A percentile compares a stretch with the other conserved stretches of the same genome.
Evolutionary conservation across 2,113 vertebrate species (phyloP).

Genomic region (Hemiprocne comata): DNA sequence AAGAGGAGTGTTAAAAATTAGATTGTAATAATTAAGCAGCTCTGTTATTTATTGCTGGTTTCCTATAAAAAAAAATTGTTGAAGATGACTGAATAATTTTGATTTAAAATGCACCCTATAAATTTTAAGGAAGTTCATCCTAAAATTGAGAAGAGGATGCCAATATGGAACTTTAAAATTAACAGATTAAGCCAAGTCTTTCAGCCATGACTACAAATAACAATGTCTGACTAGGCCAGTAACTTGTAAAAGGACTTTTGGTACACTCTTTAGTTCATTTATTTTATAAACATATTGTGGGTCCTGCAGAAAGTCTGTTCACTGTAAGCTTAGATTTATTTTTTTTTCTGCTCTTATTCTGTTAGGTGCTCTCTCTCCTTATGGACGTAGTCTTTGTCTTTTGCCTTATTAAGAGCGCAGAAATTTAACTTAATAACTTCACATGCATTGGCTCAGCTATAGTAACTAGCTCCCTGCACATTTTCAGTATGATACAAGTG

Average conservation of each 20-base stretch:
- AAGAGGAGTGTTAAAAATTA: neutral
- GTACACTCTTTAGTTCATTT: neutral
- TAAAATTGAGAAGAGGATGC: neutral
- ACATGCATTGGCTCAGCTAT: neutral
- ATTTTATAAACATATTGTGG: neutral
- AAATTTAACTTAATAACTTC: neutral
- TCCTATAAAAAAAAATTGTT: neutral
- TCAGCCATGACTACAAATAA: neutral
- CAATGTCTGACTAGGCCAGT: neutral
- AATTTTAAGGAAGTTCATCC: neutral
- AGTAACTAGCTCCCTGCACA: neutral
- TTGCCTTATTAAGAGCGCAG: too few relatives aligned
- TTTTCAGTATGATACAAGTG: neutral
- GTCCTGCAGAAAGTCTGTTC: neutral
- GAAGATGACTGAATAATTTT: neutral
- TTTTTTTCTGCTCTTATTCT: neutral
- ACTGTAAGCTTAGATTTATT: neutral
- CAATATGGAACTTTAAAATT: neutral
- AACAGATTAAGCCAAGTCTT: neutral
- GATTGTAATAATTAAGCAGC: neutral
- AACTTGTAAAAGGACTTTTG: neutral
- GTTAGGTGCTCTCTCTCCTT: neutral
- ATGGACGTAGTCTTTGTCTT: neutral
- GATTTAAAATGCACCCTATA: neutral
- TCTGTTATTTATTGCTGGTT: neutral